Evolutionary conservation across 2,888 invertebrate species (phyloP).

Genomic region (Timema cristinae): DNA sequence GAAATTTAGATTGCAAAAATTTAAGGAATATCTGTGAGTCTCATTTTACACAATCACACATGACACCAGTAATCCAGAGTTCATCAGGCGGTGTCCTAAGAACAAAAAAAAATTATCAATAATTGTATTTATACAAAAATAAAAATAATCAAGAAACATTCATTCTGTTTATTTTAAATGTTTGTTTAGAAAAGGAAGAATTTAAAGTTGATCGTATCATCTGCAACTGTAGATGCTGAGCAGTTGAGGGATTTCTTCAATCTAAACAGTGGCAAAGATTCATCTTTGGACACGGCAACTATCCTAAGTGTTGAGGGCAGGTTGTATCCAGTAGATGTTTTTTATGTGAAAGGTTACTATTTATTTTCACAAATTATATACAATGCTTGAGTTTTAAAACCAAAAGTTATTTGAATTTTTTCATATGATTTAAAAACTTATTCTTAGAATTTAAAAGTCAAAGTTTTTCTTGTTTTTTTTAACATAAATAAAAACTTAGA

Average conservation of each 20-base stretch:
- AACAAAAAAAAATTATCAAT: no score
- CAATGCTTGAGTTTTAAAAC: neutral
- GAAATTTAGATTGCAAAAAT: no score
- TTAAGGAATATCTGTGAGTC: no score
- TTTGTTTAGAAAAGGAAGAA: conserved; percentile 66
- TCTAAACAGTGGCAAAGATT: conserved; percentile 46
- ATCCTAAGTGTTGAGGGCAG: conserved; percentile 87
- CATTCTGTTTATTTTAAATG: conserved; percentile 11
- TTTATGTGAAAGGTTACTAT: conserved; percentile 66
- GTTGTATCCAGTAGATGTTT: conserved; percentile 80
- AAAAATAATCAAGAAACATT: no score
- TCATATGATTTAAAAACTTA: neutral
- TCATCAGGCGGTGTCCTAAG: no score
- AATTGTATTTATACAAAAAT: no score
- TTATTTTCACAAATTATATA: conserved; percentile 27
- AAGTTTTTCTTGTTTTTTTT: no score
- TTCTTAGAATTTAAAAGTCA: neutral
- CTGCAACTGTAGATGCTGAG: conserved; percentile 94
- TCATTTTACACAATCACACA: no score
- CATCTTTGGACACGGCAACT: conserved; percentile 62
- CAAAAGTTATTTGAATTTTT: neutral
- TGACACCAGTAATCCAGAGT: no score
- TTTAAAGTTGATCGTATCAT: conserved; percentile 82
- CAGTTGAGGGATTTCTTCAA: conserved; percentile 77
- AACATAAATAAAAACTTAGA: no score